Evolutionary conservation across 1,140 invertebrate genomes (phyloP).

Genomic region (Cecropterus lyciades): DNA sequence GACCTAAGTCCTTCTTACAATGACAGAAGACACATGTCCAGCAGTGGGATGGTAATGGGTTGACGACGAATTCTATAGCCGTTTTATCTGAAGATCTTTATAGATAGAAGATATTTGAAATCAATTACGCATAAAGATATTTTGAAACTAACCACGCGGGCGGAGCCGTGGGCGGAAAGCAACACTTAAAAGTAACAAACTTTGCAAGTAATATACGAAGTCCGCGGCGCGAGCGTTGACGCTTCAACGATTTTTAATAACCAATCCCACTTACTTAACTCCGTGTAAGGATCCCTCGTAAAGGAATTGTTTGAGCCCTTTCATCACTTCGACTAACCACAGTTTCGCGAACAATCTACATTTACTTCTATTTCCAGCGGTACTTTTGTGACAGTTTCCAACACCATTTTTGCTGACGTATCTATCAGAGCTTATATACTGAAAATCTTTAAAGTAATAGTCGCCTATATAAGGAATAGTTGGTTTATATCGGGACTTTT

Average conservation of each 20-base stretch:
- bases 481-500: constrained; percentile 19
- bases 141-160: no score
- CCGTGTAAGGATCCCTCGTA: constrained; percentile 77
- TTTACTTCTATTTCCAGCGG: constrained; percentile 39
- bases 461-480: constrained; percentile 50
- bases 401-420: constrained; percentile 39
- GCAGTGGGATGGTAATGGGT: no score
- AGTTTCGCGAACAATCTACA: constrained; percentile 52
- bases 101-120: no score
- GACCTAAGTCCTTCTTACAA: no score
- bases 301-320: constrained; percentile 71
- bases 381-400: constrained; percentile 19
- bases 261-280: constrained; percentile 66
- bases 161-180: no score
- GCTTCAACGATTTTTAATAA: constrained; percentile 35
- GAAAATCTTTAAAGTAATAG: constrained; percentile 68
- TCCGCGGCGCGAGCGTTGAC: constrained; percentile 21
- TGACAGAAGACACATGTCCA: no score
- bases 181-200: constrained; percentile 9
- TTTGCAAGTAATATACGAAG: constrained; percentile 35
- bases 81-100: no score
- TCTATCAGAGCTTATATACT: constrained; percentile 61
- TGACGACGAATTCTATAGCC: no score
- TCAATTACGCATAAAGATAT: no score
- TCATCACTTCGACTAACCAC: constrained; percentile 64